Conservation (phyloP, 2,888 invertebrate species). For the Galerucella pusilla region DNA sequence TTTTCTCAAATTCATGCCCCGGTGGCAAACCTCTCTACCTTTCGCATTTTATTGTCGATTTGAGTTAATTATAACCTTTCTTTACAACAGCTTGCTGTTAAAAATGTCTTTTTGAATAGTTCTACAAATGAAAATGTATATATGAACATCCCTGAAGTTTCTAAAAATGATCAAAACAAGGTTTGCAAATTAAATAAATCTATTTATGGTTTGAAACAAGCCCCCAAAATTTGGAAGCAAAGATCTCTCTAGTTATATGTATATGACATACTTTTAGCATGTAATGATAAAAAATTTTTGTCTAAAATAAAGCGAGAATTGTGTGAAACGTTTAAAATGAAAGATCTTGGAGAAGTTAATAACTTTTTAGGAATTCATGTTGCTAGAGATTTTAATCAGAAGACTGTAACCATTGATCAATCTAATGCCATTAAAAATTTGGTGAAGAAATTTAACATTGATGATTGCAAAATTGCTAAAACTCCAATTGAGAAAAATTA, state of each 20-base stretch:
- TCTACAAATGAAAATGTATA: conserved; percentile 24
- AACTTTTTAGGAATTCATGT: conserved; percentile 36
- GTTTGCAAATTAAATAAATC: conserved; percentile 32
- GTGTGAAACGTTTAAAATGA: conserved; percentile 34
- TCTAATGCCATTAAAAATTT: conserved; percentile 10
- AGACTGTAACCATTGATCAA: conserved; percentile 33
- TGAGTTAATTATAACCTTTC: conserved; percentile 24
- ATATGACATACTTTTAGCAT: conserved; percentile 31
- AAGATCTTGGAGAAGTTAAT: conserved; percentile 13
- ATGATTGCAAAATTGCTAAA: conserved; percentile 30
- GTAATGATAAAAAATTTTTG: conserved; percentile 26
- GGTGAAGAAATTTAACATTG: conserved; percentile 28
- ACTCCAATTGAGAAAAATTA: conserved; percentile 38
- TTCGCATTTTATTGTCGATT: conserved; percentile 31
- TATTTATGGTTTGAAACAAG: conserved; percentile 35
- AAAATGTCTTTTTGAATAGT: conserved; percentile 34
- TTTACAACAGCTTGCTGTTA: conserved; percentile 33
- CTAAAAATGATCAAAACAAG: conserved; percentile 22
- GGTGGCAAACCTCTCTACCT: conserved; percentile 32
- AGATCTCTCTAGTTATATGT: conserved; percentile 33
- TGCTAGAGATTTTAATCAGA: conserved; percentile 26
- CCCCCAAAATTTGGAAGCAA: conserved; percentile 36
- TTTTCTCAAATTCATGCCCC: conserved; percentile 29
- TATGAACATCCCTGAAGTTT: conserved; percentile 33
- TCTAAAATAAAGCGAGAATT: conserved; percentile 3